A percentile compares a stretch with the other conserved stretches of the same genome.
Evolutionary conservation across 1,140 invertebrate species (phyloP).

Genomic region (Lepidostoma basale): DNA sequence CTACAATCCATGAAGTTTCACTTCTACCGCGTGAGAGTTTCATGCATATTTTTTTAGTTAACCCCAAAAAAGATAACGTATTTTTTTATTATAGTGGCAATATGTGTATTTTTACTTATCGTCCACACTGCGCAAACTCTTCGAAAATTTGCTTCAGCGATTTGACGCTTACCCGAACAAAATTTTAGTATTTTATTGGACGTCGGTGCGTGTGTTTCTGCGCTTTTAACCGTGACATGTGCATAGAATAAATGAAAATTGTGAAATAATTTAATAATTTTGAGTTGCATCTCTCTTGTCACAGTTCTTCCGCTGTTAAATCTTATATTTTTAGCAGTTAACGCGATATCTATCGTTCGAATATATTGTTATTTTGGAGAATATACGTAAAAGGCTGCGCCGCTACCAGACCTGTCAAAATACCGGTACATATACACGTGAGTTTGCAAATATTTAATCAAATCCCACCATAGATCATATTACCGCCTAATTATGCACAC

Average conservation of each 20-base stretch:
- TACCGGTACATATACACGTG: slow-evolving; percentile 12
- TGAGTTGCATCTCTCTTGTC: not conserved
- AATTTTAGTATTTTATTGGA: slow-evolving; percentile 17
- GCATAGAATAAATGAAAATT: slow-evolving; percentile 7
- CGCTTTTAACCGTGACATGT: not conserved
- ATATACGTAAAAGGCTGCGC: not conserved
- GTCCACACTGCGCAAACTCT: too few species aligned
- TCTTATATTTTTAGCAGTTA: not conserved
- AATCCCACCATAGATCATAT: not conserved
- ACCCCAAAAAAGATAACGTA: too few species aligned
- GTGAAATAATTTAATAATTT: slow-evolving; percentile 14
- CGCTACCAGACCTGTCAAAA: slow-evolving; percentile 1
- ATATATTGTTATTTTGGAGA: not conserved
- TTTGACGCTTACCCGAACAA: too few species aligned
- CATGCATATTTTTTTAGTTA: too few species aligned
- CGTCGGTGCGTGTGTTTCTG: not conserved
- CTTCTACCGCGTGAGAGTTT: too few species aligned
- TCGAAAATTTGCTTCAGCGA: too few species aligned
- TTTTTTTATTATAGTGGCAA: too few species aligned
- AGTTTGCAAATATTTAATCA: not conserved
- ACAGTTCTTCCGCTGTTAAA: not conserved
- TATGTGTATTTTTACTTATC: too few species aligned
- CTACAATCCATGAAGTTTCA: too few species aligned
- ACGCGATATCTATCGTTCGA: not conserved
- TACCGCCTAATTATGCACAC: not conserved